Percentiles rank a stretch among this genome's conserved stretches.
phyloP scores from a whole-genome alignment of 2,113 vertebrate species.

The Rhadina sibilatrix region DNA sequence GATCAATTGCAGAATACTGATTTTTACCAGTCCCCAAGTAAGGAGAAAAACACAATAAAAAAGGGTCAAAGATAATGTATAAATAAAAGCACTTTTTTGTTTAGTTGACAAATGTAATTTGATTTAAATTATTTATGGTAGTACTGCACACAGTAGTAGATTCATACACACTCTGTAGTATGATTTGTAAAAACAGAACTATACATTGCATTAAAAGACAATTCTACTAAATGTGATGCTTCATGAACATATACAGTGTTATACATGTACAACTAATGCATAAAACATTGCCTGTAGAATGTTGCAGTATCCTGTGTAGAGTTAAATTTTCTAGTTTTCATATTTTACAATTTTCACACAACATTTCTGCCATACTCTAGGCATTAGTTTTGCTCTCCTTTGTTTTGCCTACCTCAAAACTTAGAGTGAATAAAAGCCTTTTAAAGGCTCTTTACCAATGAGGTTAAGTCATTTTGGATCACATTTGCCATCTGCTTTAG shows the following conservation, averaged over 20 bases:
- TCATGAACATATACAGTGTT: neutral
- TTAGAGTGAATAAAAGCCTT: neutral
- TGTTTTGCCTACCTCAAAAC: neutral
- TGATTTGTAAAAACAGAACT: neutral
- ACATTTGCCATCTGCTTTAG: neutral
- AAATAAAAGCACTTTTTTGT: neutral
- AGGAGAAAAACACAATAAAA: neutral
- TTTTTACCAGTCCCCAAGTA: neutral
- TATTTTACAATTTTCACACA: neutral
- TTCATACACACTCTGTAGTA: neutral
- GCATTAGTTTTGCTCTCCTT: neutral
- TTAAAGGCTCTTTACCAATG: neutral
- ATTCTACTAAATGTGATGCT: neutral
- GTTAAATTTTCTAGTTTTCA: neutral
- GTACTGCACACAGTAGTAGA: neutral
- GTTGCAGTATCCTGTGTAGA: neutral
- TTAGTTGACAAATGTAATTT: slow-evolving; percentile 32
- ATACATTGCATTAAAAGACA: neutral
- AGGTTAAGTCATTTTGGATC: neutral
- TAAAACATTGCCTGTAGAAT: neutral
- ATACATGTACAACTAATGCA: neutral
- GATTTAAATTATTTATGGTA: slow-evolving; percentile 42
- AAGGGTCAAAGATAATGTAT: neutral
- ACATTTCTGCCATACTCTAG: neutral
- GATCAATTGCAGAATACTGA: neutral